These are phyloP conservation scores for Drosophila mimica DNA, from an alignment of 2,888 invertebrate species.

Conservation along the genomic window DNA sequence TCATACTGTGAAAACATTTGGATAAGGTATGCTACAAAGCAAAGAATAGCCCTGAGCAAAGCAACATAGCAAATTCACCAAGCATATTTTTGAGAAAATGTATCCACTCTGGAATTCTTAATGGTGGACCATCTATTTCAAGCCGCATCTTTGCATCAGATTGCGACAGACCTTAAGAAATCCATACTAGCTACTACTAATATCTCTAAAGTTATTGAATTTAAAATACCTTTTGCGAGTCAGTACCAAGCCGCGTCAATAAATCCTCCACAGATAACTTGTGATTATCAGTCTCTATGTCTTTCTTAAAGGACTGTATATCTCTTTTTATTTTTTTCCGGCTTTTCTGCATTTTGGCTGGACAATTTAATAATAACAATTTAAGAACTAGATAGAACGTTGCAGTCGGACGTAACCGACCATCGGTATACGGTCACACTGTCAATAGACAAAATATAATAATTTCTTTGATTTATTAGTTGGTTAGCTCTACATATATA, in stretches of 20 bases:
- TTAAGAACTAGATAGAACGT: too few species aligned
- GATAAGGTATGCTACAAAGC: conserved; percentile 97
- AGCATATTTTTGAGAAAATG: conserved; percentile 99
- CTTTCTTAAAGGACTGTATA: conserved; percentile 24
- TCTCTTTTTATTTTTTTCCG: conserved; percentile 8
- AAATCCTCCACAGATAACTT: conserved; percentile 94
- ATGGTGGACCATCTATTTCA: conserved; percentile 97
- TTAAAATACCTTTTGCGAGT: conserved; percentile 89
- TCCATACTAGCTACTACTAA: neutral
- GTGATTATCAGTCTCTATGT: conserved; percentile 47
- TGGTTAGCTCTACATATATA: too few species aligned
- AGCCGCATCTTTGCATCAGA: conserved; percentile 97
- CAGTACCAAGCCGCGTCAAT: conserved; percentile 95
- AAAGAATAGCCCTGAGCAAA: conserved; percentile 98
- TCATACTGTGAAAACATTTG: conserved; percentile 96
- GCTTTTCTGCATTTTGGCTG: neutral
- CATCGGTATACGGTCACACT: too few species aligned
- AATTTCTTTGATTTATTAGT: too few species aligned
- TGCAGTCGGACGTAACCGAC: too few species aligned
- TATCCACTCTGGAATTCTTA: conserved; percentile 98
- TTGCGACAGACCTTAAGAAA: conserved; percentile 94
- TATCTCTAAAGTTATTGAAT: neutral
- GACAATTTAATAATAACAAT: too few species aligned
- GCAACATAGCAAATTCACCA: conserved; percentile 96
- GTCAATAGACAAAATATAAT: too few species aligned